phyloP scores from a whole-genome alignment of 2,888 invertebrate genomes.

The Dendrolimus houi region DNA sequence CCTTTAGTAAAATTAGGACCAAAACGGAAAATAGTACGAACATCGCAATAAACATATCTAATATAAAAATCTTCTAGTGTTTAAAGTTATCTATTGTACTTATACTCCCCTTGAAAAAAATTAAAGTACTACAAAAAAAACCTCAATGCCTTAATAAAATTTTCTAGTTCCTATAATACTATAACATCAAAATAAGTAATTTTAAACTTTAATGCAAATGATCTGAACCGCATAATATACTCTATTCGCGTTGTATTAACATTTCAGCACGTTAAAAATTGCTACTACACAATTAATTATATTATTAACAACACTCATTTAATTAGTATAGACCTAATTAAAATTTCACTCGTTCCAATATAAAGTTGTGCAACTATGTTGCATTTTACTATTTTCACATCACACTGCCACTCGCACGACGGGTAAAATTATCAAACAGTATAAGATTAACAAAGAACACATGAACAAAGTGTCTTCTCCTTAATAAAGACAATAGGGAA shows the following conservation, averaged over 20 bases:
- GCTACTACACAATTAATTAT: conserved; percentile 2
- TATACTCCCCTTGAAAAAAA: no score
- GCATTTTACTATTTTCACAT: neutral
- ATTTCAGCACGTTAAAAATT: neutral
- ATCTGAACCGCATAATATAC: conserved; percentile 1
- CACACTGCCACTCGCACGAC: neutral
- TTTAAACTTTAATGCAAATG: neutral
- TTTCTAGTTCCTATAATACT: neutral
- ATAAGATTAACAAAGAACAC: no score
- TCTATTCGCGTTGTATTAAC: neutral
- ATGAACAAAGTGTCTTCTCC: no score
- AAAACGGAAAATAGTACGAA: no score
- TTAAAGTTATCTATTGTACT: no score
- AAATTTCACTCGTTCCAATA: conserved; percentile 10
- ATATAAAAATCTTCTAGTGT: no score
- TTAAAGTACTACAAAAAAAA: no score
- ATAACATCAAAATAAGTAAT: neutral
- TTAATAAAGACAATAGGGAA: no score
- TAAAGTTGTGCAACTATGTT: conserved; percentile 4
- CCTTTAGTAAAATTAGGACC: no score
- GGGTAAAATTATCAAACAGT: neutral
- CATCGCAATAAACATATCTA: no score
- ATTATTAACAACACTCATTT: conserved; percentile 6
- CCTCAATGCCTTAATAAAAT: no score
- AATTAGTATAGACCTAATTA: conserved; percentile 14